These are phyloP conservation scores for Drosophila conformis DNA, from an alignment of 2,888 invertebrate genomes.

Conservation along the genomic window DNA sequence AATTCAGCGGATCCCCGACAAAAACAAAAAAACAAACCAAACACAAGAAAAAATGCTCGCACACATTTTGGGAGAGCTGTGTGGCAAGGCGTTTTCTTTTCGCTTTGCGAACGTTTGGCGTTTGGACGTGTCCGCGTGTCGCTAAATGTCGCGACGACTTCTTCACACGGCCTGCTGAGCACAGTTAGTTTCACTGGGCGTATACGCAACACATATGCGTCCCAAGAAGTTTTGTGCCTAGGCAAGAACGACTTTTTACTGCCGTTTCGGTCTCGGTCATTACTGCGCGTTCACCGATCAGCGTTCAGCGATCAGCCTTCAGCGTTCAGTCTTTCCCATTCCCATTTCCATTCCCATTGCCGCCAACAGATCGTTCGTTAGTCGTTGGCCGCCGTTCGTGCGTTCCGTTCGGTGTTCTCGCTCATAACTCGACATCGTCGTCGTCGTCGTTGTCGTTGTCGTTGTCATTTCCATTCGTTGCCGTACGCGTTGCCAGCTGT, in stretches of 20 bases:
- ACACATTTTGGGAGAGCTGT: slow-evolving; percentile 28
- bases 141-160: slow-evolving; percentile 69
- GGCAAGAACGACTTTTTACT: slow-evolving; percentile 30
- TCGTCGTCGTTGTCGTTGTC: slow-evolving; percentile 11
- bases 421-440: slow-evolving; percentile 32
- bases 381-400: slow-evolving; percentile 74
- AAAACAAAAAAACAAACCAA: slow-evolving; percentile 6
- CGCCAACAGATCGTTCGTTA: slow-evolving; percentile 37
- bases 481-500: slow-evolving; percentile 62
- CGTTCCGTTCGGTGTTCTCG: slow-evolving; percentile 67
- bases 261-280: slow-evolving; percentile 20
- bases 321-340: slow-evolving; percentile 13
- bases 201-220: slow-evolving; percentile 64
- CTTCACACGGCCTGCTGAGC: slow-evolving; percentile 42
- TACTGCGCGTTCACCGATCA: slow-evolving; percentile 32
- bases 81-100: slow-evolving; percentile 66
- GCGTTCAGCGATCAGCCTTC: slow-evolving; percentile 6
- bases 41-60: slow-evolving; percentile 9
- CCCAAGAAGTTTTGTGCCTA: slow-evolving; percentile 17
- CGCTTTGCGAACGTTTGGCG: slow-evolving; percentile 77
- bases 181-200: slow-evolving; percentile 66
- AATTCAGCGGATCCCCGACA: slow-evolving; percentile 67
- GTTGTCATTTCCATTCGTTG: slow-evolving; percentile 61
- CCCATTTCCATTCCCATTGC: slow-evolving; percentile 27
- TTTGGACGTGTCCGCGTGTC: slow-evolving; percentile 71